phyloP scores from a whole-genome alignment of 2,888 invertebrate species.

The Cantharis flavilabris region DNA sequence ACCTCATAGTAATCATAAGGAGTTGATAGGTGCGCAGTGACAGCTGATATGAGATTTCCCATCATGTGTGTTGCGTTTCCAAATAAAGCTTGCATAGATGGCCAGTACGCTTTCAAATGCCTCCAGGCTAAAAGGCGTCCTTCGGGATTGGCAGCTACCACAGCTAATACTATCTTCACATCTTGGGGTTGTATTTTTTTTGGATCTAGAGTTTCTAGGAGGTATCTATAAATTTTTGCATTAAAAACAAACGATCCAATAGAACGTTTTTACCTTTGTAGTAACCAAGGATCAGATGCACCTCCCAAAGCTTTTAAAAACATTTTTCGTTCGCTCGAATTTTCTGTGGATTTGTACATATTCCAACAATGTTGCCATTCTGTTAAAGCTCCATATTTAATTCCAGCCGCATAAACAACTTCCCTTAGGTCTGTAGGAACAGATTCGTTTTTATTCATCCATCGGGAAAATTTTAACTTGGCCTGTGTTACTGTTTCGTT shows the following conservation, averaged over 20 bases:
- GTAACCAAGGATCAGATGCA: constrained; percentile 77
- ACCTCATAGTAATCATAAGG: constrained; percentile 78
- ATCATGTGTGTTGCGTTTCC: constrained; percentile 68
- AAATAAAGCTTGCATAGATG: constrained; percentile 64
- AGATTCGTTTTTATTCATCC: constrained; percentile 68
- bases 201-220: constrained; percentile 73
- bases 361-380: constrained; percentile 83
- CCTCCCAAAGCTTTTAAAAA: constrained; percentile 73
- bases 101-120: constrained; percentile 74
- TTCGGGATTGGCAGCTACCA: constrained; percentile 74
- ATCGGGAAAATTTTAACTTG: constrained; percentile 69
- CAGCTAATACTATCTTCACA: constrained; percentile 70
- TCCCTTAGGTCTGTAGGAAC: constrained; percentile 77
- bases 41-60: constrained; percentile 66
- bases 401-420: constrained; percentile 68
- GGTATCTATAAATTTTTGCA: constrained; percentile 63
- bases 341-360: constrained; percentile 67
- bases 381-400: constrained; percentile 68
- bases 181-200: constrained; percentile 71
- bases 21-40: constrained; percentile 70
- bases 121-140: constrained; percentile 75
- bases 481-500: constrained; percentile 72
- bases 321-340: constrained; percentile 73
- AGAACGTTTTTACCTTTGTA: constrained; percentile 64
- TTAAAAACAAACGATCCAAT: neutral